Evolutionary conservation across 92 coral and sea anemone genomes (phyloP).

Genomic region (Porites evermanni): DNA sequence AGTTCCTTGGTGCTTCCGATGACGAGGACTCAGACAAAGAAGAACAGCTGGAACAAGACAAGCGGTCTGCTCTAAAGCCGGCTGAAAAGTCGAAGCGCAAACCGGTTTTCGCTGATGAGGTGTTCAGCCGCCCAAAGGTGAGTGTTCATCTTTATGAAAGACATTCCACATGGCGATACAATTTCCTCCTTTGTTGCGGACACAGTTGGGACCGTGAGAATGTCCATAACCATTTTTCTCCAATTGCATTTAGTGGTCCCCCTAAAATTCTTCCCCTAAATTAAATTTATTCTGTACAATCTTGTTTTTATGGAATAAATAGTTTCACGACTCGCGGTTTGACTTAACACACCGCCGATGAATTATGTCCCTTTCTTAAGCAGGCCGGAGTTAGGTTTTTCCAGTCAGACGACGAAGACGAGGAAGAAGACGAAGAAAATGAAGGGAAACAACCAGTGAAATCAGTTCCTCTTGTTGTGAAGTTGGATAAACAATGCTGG

Average conservation of each 20-base stretch:
- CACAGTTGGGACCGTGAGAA: no score
- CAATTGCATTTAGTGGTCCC: no score
- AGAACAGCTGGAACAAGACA: not conserved
- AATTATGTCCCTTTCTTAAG: slow-evolving; percentile 5
- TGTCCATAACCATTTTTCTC: no score
- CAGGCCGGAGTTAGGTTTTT: slow-evolving; percentile 56
- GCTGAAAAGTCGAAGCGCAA: slow-evolving; percentile 42
- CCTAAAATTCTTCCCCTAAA: no score
- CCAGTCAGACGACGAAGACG: slow-evolving; percentile 33
- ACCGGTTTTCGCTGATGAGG: slow-evolving; percentile 12
- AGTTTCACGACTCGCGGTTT: no score
- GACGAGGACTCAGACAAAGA: slow-evolving; percentile 58
- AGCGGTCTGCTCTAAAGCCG: slow-evolving; percentile 33
- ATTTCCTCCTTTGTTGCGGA: no score
- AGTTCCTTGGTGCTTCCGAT: slow-evolving; percentile 63
- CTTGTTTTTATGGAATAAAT: no score
- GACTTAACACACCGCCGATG: no score
- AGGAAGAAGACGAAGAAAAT: slow-evolving; percentile 46
- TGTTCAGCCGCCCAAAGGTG: slow-evolving; percentile 2
- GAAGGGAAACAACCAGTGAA: not conserved
- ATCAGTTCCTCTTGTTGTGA: slow-evolving; percentile 50
- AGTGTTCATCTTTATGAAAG: not conserved
- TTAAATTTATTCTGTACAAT: no score
- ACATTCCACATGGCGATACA: no score
- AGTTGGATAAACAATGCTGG: slow-evolving; percentile 85